A percentile compares a stretch with the other conserved stretches of the same genome.
Conservation (phyloP, 53 echinoderm and acorn worm genomes). For the Echinarachnius parma region DNA sequence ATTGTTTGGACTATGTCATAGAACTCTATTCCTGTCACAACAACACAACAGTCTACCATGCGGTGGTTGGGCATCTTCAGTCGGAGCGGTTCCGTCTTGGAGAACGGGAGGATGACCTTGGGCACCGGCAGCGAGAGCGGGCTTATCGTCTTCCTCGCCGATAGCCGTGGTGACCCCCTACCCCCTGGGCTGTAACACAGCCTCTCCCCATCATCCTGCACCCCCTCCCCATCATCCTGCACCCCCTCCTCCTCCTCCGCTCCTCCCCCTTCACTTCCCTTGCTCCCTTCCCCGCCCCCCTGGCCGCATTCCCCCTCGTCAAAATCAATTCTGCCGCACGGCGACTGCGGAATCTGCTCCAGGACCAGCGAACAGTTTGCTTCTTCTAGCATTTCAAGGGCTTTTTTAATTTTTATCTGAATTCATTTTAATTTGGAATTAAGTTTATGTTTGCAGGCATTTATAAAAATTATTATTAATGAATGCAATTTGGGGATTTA, state of each 20-base stretch:
- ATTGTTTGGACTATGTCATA: no score
- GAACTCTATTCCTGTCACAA: not conserved
- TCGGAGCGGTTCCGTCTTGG: slow-evolving; percentile 80
- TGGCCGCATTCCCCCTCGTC: not conserved
- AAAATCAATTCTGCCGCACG: not conserved
- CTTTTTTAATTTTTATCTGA: slow-evolving; percentile 31
- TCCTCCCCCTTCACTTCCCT: not conserved
- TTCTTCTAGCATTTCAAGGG: slow-evolving; percentile 30
- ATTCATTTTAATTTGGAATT: no score
- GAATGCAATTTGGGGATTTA: no score
- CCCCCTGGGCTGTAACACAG: slow-evolving; percentile 7
- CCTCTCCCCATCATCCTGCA: not conserved
- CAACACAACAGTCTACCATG: slow-evolving; percentile 74
- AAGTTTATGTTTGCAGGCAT: no score
- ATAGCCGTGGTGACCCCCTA: not conserved
- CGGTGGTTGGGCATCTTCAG: slow-evolving; percentile 85
- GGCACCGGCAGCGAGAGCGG: slow-evolving; percentile 85
- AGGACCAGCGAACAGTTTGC: slow-evolving; percentile 10
- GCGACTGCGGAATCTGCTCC: slow-evolving; percentile 4
- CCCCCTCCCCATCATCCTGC: not conserved
- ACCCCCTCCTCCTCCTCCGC: not conserved
- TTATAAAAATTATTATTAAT: no score
- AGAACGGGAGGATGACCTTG: slow-evolving; percentile 92
- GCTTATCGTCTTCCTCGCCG: slow-evolving; percentile 49
- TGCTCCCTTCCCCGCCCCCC: not conserved